Evolutionary conservation across 2,888 invertebrate species (phyloP), one percentile per base, ranked within the genome.

Genomic region (Patella ulyssiponensis): DNA sequence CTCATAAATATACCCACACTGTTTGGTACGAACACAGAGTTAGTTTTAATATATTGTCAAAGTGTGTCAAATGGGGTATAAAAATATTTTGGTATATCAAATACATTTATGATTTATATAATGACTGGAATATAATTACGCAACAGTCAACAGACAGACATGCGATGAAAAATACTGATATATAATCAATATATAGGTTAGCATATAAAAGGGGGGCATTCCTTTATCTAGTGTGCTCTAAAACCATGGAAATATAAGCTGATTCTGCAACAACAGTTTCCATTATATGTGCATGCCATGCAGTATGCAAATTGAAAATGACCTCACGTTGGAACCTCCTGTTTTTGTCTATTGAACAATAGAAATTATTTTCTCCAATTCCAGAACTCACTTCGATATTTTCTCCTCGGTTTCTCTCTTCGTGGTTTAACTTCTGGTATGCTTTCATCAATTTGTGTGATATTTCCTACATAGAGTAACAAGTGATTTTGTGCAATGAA

Each of bases 151-250:
- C 44, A 44, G 44, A 44, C 44, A 44, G 44, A 44, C 44, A 44
- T 44, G 44, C 44, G 44, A 44, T 44, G 44, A 44, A 44, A 7
- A 44, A 44, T 44, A 44, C 44, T 44, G 4, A 7, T 44, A 44
- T 44, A 44, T 44, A 4, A 44, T 44, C 44, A 44, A 44, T 44
- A 33, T 44, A 33, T 33, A 33, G 33, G 33, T 33, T 33, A 33
- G 4, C 5, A 9, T 44, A 44, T 9, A 44, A 44, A 44, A 1
- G 44, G 9, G 44, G 44, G 44, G 9, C 27, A 71, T 51, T 73
- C 64, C 70, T 69, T 74, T 74, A 58, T 69, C 77, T 64, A 23
- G 72, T 33, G 75, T 74, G 20, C 69, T 80, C 56, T 58, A 23
- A 58, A 71, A 73, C 73, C 78, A 73, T 74, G 64, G 33, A 12